Conservation (phyloP, 2,888 invertebrate species). For the Gymnosoma rotundatum region DNA sequence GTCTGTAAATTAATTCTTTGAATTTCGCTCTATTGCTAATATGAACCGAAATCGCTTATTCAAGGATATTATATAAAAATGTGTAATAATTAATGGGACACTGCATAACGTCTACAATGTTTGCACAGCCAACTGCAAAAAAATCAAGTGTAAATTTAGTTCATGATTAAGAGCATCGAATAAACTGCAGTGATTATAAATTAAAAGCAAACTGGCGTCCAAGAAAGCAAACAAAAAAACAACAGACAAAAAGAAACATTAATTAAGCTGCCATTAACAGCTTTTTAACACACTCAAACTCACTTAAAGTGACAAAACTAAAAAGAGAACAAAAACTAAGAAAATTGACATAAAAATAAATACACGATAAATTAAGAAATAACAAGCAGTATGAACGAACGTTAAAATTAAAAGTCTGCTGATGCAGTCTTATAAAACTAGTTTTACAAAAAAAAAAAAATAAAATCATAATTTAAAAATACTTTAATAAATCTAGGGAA, state of each 20-base stretch:
- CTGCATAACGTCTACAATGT: too few relatives aligned
- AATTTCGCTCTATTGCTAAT: too few relatives aligned
- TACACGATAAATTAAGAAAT: slow-evolving; percentile 56
- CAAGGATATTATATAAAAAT: too few relatives aligned
- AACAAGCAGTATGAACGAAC: slow-evolving; percentile 26
- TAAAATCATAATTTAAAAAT: slow-evolving; percentile 1
- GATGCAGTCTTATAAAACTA: slow-evolving; percentile 18
- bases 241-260: too few relatives aligned
- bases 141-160: too few relatives aligned
- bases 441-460: not conserved
- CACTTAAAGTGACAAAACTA: slow-evolving; percentile 3
- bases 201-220: not conserved
- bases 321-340: slow-evolving; percentile 2
- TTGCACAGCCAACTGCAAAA: too few relatives aligned
- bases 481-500: not conserved
- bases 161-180: too few relatives aligned
- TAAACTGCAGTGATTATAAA: too few relatives aligned
- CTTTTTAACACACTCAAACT: slow-evolving; percentile 12
- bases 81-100: too few relatives aligned
- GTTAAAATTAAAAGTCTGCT: slow-evolving; percentile 5
- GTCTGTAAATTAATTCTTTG: too few relatives aligned
- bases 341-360: slow-evolving; percentile 55
- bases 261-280: slow-evolving; percentile 47
- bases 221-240: not conserved
- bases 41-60: too few relatives aligned